A percentile compares a stretch with the other conserved stretches of the same genome.
Evolutionary conservation across 2,888 invertebrate species (phyloP).

Genomic region (Heterodera filipjevi): DNA sequence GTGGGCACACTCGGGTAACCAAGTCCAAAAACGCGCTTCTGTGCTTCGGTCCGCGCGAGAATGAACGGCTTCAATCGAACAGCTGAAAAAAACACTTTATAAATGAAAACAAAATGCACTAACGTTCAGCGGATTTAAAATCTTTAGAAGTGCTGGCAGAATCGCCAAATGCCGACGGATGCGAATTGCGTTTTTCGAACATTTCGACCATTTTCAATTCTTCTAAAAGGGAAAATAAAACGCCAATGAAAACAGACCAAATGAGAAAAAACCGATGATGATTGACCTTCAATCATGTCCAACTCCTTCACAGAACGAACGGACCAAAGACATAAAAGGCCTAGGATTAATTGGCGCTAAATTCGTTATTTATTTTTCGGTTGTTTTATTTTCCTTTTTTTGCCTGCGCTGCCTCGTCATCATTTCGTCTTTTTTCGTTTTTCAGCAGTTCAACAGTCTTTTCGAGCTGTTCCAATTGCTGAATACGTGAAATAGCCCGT

Average conservation of each 20-base stretch:
- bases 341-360: slow-evolving; percentile 50
- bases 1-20: slow-evolving; percentile 93
- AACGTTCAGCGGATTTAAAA: background rate
- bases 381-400: slow-evolving; percentile 1
- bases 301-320: slow-evolving; percentile 49
- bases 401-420: slow-evolving; percentile 40
- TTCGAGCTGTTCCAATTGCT: slow-evolving; percentile 36
- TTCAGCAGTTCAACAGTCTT: slow-evolving; percentile 34
- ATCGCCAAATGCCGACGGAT: background rate
- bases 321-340: slow-evolving; percentile 50
- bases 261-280: background rate
- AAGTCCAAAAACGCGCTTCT: slow-evolving; percentile 88
- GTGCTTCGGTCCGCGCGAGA: slow-evolving; percentile 82
- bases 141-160: background rate
- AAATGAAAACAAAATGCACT: background rate
- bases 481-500: slow-evolving; percentile 34
- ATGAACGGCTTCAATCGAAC: slow-evolving; percentile 73
- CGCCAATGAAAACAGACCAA: background rate
- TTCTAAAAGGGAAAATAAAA: slow-evolving; percentile 17
- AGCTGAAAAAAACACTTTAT: background rate
- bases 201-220: slow-evolving; percentile 38
- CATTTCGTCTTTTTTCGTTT: slow-evolving; percentile 34
- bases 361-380: slow-evolving; percentile 14
- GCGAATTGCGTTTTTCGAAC: slow-evolving; percentile 12
- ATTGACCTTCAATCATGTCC: slow-evolving; percentile 50